Evolutionary conservation across 2,888 invertebrate genomes (phyloP), one percentile per base, ranked within the genome.

Genomic region (Polietes domitor): DNA sequence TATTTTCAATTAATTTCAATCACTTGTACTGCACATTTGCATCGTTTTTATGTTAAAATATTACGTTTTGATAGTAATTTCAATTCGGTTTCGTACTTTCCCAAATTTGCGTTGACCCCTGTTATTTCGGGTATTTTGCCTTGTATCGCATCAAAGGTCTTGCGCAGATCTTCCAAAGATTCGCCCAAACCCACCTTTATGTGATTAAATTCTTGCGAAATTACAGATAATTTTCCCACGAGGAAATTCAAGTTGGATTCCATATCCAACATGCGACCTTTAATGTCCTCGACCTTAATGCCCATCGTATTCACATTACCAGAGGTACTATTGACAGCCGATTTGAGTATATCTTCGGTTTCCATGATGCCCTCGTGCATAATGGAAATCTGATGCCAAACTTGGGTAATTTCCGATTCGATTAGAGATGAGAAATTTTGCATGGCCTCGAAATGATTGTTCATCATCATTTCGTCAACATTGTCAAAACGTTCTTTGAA

Each of bases 331-430:
- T 96, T 97, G 12, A 97, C 96, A 89, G 97, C 97, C 86, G 95
- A 94, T 83, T 95, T 95, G n/a, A 98, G 92, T 2, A 96, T 94
- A 53, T 94, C 94, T 65, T 96, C 95, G 89, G 95, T 97, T 82
- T 95, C 94, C 37, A 94, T 95, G 89, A 98, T 95, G 90, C 97
- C 96, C 88, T 95, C 95, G 91, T 96, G 95, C 96, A 98, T 96
- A 78, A 96, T 95, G 85, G 97, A 97, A 87, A 98, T 97, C 91
- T 97, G 97, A 24, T 97, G 93, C 97, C 97, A 97, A 17, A 98
- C 97, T 90, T 96, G 96, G 86, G 95, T 95, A 90, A 97, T 95
- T 90, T 97, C 97, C 15, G 94, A 93, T 88, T 97, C 97, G 89
- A 97, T 95, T 89, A 96, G 95, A 0, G 94, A 92, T 71, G 96